A percentile compares a stretch with the other conserved stretches of the same genome.
These are phyloP conservation scores for Carlito syrichta DNA, from an alignment of 2,113 vertebrate genomes.

Conservation along the genomic window DNA sequence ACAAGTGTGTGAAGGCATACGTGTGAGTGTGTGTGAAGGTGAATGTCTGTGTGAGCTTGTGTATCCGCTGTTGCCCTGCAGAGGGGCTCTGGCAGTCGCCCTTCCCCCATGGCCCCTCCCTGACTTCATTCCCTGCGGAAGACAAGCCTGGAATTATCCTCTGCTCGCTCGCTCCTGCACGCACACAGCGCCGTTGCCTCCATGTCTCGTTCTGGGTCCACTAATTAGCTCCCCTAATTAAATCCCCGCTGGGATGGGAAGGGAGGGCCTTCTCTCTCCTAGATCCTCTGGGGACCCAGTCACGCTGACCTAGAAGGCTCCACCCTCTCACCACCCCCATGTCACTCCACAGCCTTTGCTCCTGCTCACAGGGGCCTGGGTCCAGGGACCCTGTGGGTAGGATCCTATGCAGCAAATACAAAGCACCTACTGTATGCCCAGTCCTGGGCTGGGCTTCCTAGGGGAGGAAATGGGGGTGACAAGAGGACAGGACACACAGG, in stretches of 20 bases:
- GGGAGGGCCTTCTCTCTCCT: background rate
- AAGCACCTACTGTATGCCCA: background rate
- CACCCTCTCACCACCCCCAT: accelerated
- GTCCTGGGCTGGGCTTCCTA: background rate
- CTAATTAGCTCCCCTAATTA: constrained; percentile 67
- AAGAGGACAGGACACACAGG: background rate
- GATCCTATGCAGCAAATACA: background rate
- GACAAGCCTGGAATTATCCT: background rate
- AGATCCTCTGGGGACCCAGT: background rate
- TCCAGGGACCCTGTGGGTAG: background rate
- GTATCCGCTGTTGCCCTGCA: accelerated
- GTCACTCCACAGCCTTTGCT: background rate
- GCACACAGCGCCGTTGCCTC: background rate
- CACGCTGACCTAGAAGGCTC: background rate
- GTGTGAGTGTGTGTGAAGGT: background rate
- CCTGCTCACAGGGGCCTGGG: background rate
- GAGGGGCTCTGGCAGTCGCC: background rate
- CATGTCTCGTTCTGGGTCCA: background rate
- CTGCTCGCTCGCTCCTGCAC: accelerated
- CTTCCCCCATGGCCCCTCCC: background rate
- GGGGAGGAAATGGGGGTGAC: background rate
- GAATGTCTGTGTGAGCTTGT: background rate
- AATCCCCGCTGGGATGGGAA: constrained; percentile 37
- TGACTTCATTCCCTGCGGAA: background rate
- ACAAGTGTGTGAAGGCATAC: background rate